These are phyloP conservation scores for silkworm (Bombyx mori) DNA, from an alignment of 1,140 invertebrate genomes.

Conservation along the genomic window ASM3026992v2 NC_085129.1:6829001-6829500, in stretches of 20 bases:
- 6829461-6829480: too few relatives aligned
- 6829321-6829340: neutral
- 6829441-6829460: too few relatives aligned
- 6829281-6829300: neutral
- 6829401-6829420: too few relatives aligned
- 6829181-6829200: conserved; percentile 48
- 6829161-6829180: conserved; percentile 46
- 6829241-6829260: conserved; percentile 52
- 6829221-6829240: conserved; percentile 59
- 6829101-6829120: conserved; percentile 22
- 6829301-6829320: neutral
- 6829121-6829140: conserved; percentile 27
- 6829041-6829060: conserved; percentile 68
- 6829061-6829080: conserved; percentile 36
- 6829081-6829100: conserved; percentile 21
- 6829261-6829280: conserved; percentile 30
- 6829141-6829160: conserved; percentile 23
- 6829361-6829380: neutral
- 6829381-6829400: too few relatives aligned
- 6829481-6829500: too few relatives aligned
- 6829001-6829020: too few relatives aligned
- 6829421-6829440: too few relatives aligned
- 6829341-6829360: conserved; percentile 6
- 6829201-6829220: conserved; percentile 62
- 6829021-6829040: conserved; percentile 56